phyloP scores from a whole-genome alignment of 2,888 invertebrate genomes.

The Dasypogon diadema region DNA sequence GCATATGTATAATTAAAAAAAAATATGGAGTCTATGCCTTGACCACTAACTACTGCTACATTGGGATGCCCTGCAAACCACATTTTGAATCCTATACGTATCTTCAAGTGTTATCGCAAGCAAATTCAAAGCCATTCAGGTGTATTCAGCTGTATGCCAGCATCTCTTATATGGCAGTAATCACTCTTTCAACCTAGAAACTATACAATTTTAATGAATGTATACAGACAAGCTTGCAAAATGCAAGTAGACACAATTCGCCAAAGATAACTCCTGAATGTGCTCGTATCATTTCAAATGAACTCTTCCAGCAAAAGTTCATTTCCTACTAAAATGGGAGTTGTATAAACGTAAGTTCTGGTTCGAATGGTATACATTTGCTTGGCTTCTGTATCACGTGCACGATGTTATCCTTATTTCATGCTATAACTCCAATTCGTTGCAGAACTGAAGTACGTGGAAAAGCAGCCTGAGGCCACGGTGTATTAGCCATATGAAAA shows the following conservation, averaged over 20 bases:
- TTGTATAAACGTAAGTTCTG: not conserved
- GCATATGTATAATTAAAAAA: too few species aligned
- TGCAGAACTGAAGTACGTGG: constrained; percentile 12
- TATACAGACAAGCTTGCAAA: constrained; percentile 9
- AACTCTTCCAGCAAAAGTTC: constrained; percentile 38
- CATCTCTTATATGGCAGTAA: constrained; percentile 14
- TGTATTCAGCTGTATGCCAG: constrained; percentile 8
- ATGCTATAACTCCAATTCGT: constrained; percentile 15
- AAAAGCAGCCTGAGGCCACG: constrained; percentile 24
- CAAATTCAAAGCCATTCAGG: constrained; percentile 30
- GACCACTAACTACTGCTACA: too few species aligned
- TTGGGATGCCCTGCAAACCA: too few species aligned
- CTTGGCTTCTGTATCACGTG: not conserved
- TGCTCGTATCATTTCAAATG: constrained; percentile 35
- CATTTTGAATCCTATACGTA: not conserved
- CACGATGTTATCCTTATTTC: constrained; percentile 10
- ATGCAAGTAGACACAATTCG: constrained; percentile 39
- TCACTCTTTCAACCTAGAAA: constrained; percentile 19
- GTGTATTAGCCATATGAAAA: constrained; percentile 31
- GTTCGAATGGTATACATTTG: not conserved
- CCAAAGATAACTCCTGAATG: constrained; percentile 26
- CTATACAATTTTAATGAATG: constrained; percentile 41
- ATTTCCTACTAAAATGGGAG: constrained; percentile 30
- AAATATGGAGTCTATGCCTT: too few species aligned
- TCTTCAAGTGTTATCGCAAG: constrained; percentile 21